These are phyloP conservation scores for Cinclus cinclus DNA, from an alignment of 2,113 vertebrate species.

Conservation along the genomic window DNA sequence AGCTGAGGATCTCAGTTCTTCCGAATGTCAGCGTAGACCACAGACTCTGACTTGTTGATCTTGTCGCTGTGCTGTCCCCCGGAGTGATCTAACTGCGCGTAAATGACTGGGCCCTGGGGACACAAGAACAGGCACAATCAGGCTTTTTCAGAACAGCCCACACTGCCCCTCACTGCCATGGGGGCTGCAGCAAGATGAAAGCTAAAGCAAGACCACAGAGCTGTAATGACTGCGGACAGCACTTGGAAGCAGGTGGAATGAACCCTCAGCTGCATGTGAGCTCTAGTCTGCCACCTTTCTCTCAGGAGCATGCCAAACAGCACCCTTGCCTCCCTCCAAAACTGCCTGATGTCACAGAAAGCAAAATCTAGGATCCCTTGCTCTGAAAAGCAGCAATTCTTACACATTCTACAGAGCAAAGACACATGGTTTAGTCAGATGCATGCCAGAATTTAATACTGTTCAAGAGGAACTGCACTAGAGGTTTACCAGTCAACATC, in stretches of 20 bases:
- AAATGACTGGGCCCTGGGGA: conserved; percentile 93
- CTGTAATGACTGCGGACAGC: background rate
- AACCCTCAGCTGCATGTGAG: background rate
- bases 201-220: background rate
- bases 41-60: conserved; percentile 94
- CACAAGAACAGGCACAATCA: background rate
- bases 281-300: conserved; percentile 58
- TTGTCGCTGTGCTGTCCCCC: conserved; percentile 84
- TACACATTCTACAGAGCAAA: background rate
- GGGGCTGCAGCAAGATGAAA: background rate
- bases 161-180: fast-evolving
- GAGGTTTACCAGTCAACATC: background rate
- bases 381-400: background rate
- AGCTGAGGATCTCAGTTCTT: conserved; percentile 80
- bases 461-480: background rate
- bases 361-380: background rate
- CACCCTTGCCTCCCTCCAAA: background rate
- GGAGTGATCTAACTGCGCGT: conserved; percentile 94
- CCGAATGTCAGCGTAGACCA: conserved; percentile 94
- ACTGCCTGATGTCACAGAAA: background rate
- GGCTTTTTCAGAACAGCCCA: background rate
- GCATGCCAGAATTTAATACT: background rate
- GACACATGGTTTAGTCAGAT: background rate
- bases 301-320: background rate
- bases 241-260: conserved; percentile 52